Base-by-base conservation (phyloP, 2,797 vertebrate species). In the Halcyon chelicuti region DNA sequence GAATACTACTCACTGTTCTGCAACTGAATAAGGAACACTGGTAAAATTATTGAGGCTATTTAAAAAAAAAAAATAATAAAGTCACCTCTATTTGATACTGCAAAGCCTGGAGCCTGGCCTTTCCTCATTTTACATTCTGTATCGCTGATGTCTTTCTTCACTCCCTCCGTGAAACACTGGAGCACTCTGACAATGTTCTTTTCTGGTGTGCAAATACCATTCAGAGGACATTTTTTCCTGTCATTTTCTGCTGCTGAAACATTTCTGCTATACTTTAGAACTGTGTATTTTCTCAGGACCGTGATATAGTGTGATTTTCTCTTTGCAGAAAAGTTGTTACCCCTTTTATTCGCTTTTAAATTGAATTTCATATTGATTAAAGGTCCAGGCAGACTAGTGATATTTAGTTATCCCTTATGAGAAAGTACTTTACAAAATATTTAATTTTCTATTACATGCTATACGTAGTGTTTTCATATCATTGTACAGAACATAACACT, bases 291-390 rank as follows among this genome's bases (percentile, higher is more conserved):
- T 83, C 71, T 44, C 83, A 91, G 80, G 57, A 58, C 62, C 17
- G 4, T 54, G 86, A 80, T 63, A 88, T 4, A 81, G 33, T 21
- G 33, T 60, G 40, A 66, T 79, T 94, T 71, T 78, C 66, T 83
- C 71, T 67, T 63, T 61, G 25, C 67, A 76, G 74, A 75, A 33
- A 91, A 62, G 67, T 77, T 92, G 22, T 71, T 81, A 73, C 55
- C 47, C 20, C 22, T 93, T 90, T 95, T 86, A 94, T 66, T 86
- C 62, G 58, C 77, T 84, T 86, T 88, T 66, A 96, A 88, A 96
- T 80, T 82, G 68, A 62, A 93, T 90, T 68, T 33, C 2, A 1
- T 72, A 91, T 77, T 86, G 72, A 65, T 95, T 94, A 93, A 73
- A 88, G 61, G 72, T 84, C 54, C 67, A 66, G 26, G 49, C 68